A percentile compares a stretch with the other conserved stretches of the same genome.
Conservation (phyloP, 2,888 invertebrate species). For the Chesias legatella region DNA sequence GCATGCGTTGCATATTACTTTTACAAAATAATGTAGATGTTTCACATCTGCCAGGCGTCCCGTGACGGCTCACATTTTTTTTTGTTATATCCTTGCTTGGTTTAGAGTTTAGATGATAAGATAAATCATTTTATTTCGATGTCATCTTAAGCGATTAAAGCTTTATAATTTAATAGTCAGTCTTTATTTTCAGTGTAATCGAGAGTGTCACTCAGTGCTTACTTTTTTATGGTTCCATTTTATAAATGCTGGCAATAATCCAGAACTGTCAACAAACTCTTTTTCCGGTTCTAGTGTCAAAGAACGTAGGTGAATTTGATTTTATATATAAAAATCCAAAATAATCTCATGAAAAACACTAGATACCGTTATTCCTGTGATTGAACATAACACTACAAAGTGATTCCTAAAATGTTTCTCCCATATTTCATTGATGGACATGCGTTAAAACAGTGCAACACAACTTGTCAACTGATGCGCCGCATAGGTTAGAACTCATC, state of each 20-base stretch:
- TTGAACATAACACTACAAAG: constrained; percentile 14
- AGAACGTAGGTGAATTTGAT: constrained; percentile 70
- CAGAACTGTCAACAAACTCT: constrained; percentile 25
- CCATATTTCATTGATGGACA: constrained; percentile 47
- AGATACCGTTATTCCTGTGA: constrained; percentile 13
- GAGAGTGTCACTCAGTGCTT: constrained; percentile 1
- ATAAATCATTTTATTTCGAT: too few species aligned
- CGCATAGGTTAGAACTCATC: constrained; percentile 54
- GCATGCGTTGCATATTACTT: too few species aligned
- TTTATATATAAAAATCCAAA: constrained; percentile 52
- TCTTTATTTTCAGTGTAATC: not conserved
- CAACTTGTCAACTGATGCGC: constrained; percentile 40
- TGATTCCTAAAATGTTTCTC: constrained; percentile 26
- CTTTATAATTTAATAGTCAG: too few species aligned
- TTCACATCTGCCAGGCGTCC: too few species aligned
- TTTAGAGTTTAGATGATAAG: too few species aligned
- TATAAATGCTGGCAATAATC: constrained; percentile 21
- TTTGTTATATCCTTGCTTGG: too few species aligned
- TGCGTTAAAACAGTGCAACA: constrained; percentile 27
- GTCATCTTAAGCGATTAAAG: too few species aligned
- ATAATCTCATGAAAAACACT: constrained; percentile 45
- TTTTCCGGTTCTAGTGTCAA: constrained; percentile 77
- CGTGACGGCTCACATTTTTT: too few species aligned
- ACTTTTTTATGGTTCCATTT: constrained; percentile 5
- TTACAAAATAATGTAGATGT: too few species aligned